Evolutionary conservation across 2,113 vertebrate species (phyloP).

Genomic region (Etheostoma cragini): DNA sequence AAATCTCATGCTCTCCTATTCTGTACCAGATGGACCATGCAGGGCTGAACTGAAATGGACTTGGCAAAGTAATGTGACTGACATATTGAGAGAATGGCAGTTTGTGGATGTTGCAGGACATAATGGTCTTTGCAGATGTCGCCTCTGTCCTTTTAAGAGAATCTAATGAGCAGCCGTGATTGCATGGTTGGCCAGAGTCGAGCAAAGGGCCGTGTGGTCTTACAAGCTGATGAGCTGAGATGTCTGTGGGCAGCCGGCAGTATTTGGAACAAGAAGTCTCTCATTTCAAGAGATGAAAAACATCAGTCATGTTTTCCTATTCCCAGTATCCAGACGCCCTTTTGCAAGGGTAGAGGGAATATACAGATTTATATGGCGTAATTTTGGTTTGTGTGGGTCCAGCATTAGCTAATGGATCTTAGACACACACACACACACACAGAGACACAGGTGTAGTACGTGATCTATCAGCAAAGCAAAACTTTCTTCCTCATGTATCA

Average conservation of each 20-base stretch:
- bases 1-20: constrained; percentile 48
- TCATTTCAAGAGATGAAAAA: constrained; percentile 69
- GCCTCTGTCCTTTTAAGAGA: constrained; percentile 72
- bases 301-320: constrained; percentile 71
- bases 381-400: constrained; percentile 46
- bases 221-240: constrained; percentile 75
- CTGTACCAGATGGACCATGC: constrained; percentile 58
- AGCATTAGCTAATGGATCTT: constrained; percentile 38
- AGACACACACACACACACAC: constrained; percentile 1
- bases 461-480: constrained; percentile 39
- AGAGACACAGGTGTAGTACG: constrained; percentile 9
- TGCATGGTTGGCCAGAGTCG: constrained; percentile 68
- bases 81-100: constrained; percentile 63
- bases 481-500: constrained; percentile 3
- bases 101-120: constrained; percentile 69
- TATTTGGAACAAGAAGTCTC: constrained; percentile 68
- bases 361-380: constrained; percentile 52
- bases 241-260: constrained; percentile 71
- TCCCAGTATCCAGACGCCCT: constrained; percentile 60
- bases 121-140: constrained; percentile 83
- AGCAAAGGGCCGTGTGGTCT: constrained; percentile 61
- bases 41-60: constrained; percentile 60
- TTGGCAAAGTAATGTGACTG: constrained; percentile 60
- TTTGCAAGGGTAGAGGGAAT: constrained; percentile 42
- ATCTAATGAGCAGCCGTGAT: constrained; percentile 78